Evolutionary conservation across 1,140 invertebrate species (phyloP), one percentile per base, ranked within the genome.

Genomic region (Lepidurus apus): DNA sequence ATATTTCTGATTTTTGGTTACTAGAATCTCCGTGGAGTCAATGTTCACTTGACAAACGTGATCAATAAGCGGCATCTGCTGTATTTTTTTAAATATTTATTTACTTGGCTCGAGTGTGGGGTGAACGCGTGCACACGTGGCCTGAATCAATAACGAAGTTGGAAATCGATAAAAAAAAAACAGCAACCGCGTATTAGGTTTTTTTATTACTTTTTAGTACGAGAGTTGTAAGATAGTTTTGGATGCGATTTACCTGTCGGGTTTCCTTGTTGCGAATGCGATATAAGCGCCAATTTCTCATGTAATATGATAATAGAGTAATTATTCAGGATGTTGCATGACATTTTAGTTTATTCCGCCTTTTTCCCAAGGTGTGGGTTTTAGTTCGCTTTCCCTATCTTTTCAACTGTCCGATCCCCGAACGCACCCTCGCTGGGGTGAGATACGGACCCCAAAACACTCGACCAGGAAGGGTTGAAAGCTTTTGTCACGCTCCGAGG

Each of bases 251-350:
- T 34, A 3, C 3, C 34, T 34, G 34, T 34, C 34, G 4, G 34
- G 34, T 34, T 34, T 34, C 34, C 34, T 34, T 34, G 34, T 34
- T 34, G 4, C 34, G 34, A 17, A 65, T n/a, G n/a, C 8, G 10
- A 0, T 65, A 21, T 8, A 21, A 9, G n/a, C 21, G 17, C 53
- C 17, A n/a, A n/a, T 47, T 1, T 65, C 17, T 21, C 17, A 6
- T n/a, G 53, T n/a, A 65, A 6, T 65, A 65, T 65, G 53, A 65
- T 65, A 65, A 65, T 65, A n/a, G 53, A 21, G 53, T 21, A 7
- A 65, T 65, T 65, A 65, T 65, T 65, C 53, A 65, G 13, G n/a
- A 13, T 65, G 53, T 65, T 65, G 53, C 53, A 65, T 65, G 53
- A 65, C 53, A 65, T n/a, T 65, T 21, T 7, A 21, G 13, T 65